phyloP scores from a whole-genome alignment of 1,140 invertebrate genomes.

The Diploscapter pachys region DNA sequence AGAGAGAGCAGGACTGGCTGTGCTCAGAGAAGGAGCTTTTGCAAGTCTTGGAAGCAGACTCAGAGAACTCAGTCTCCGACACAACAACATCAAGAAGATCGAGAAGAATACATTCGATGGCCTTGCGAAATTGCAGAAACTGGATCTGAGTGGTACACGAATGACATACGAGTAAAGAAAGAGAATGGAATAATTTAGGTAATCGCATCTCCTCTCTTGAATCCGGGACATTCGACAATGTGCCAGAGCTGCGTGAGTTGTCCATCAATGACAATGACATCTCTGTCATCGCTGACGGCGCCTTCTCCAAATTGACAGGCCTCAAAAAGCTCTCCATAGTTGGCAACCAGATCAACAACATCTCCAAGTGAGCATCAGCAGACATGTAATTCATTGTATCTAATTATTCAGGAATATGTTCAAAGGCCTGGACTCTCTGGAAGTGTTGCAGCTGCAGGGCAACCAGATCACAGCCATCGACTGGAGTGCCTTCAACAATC shows the following conservation, averaged over 20 bases:
- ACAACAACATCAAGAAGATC: slow-evolving; percentile 2
- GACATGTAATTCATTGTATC: not conserved
- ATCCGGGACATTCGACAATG: slow-evolving; percentile 5
- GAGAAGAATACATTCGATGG: not conserved
- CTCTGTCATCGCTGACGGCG: slow-evolving; percentile 45
- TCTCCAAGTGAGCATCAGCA: slow-evolving; percentile 42
- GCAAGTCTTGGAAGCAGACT: not conserved
- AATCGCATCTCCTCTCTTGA: slow-evolving; percentile 1
- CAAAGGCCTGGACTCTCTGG: slow-evolving; percentile 42
- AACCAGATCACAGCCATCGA: slow-evolving; percentile 32
- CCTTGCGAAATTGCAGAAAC: slow-evolving; percentile 1
- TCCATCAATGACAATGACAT: slow-evolving; percentile 44
- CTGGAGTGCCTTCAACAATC: slow-evolving; percentile 15
- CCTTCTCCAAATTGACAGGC: slow-evolving; percentile 43
- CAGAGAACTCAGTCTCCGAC: not conserved
- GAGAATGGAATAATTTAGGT: not conserved
- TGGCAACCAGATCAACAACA: slow-evolving; percentile 45
- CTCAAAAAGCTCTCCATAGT: slow-evolving; percentile 45
- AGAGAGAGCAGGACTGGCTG: not conserved
- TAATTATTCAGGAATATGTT: slow-evolving; percentile 45
- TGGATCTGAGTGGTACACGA: slow-evolving; percentile 3
- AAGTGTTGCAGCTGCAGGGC: slow-evolving; percentile 22
- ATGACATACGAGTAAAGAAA: not conserved
- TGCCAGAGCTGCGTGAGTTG: slow-evolving; percentile 9
- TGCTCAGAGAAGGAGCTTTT: not conserved